Evolutionary conservation across 1,140 invertebrate genomes (phyloP).

Genomic region (Drosophila littoralis): DNA sequence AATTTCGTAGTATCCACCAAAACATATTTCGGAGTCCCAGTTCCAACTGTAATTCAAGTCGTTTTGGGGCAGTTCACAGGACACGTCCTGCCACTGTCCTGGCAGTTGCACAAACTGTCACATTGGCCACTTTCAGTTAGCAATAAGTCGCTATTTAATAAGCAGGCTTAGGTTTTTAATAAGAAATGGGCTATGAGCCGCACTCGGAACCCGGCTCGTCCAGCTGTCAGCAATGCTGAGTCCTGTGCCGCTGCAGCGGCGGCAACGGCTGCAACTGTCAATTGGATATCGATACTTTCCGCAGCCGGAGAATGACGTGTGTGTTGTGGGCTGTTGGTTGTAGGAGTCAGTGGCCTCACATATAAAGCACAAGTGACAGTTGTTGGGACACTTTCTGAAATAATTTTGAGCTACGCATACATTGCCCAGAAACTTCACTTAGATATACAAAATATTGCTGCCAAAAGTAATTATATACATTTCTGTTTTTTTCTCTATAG

Average conservation of each 20-base stretch:
- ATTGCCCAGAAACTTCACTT: not conserved
- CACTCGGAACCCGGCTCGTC: constrained; percentile 44
- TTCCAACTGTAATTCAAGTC: constrained; percentile 76
- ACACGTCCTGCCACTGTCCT: constrained; percentile 27
- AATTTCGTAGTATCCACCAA: constrained; percentile 55
- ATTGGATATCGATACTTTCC: constrained; percentile 67
- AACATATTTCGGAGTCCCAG: constrained; percentile 62
- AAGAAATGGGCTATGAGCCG: constrained; percentile 68
- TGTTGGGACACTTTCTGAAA: constrained; percentile 27
- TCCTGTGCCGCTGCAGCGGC: constrained; percentile 33
- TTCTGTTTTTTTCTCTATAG: too few species aligned
- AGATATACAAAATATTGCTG: not conserved
- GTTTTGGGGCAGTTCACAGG: constrained; percentile 36
- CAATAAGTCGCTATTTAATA: constrained; percentile 70
- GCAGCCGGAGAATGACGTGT: constrained; percentile 14
- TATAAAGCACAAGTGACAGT: constrained; percentile 37
- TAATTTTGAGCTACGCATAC: not conserved
- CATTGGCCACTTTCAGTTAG: constrained; percentile 32
- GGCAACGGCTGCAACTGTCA: constrained; percentile 62
- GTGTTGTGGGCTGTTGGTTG: constrained; percentile 16
- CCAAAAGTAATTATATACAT: not conserved
- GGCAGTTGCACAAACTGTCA: constrained; percentile 30
- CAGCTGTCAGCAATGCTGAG: constrained; percentile 62
- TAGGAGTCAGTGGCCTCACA: constrained; percentile 7
- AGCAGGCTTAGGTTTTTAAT: constrained; percentile 81